A percentile compares a stretch with the other conserved stretches of the same genome.
These are phyloP conservation scores for Drosophila obscura DNA, from an alignment of 1,140 invertebrate genomes.

Conservation along the genomic window DNA sequence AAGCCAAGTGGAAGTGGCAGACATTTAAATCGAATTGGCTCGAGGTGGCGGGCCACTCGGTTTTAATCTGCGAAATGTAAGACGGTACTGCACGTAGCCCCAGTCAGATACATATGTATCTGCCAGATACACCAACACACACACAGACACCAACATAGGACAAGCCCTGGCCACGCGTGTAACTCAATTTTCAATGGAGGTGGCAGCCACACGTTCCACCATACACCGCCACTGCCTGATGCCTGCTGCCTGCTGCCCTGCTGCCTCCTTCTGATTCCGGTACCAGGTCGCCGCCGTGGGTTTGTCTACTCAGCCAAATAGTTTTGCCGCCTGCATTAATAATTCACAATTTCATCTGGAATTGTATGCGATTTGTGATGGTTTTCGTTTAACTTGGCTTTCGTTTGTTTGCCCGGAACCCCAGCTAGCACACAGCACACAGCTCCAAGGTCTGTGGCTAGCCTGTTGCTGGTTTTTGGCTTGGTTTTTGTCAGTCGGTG, in stretches of 20 bases:
- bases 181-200: constrained; percentile 80
- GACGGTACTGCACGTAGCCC: constrained; percentile 52
- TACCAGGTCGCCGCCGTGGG: constrained; percentile 31
- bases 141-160: background rate
- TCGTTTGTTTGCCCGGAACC: constrained; percentile 19
- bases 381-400: constrained; percentile 69
- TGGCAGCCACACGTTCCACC: constrained; percentile 54
- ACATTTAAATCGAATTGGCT: constrained; percentile 82
- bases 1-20: constrained; percentile 77
- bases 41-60: constrained; percentile 59
- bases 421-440: background rate
- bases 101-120: constrained; percentile 48
- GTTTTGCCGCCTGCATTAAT: constrained; percentile 80
- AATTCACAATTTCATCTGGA: constrained; percentile 83
- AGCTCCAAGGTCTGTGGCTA: constrained; percentile 36
- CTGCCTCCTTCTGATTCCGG: constrained; percentile 10
- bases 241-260: background rate
- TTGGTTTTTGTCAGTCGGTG: constrained; percentile 7
- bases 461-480: constrained; percentile 58
- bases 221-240: background rate
- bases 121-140: constrained; percentile 34
- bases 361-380: constrained; percentile 82
- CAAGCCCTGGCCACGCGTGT: constrained; percentile 56
- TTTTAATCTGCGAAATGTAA: constrained; percentile 74
- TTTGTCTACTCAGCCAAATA: constrained; percentile 81